A percentile compares a stretch with the other conserved stretches of the same genome.
Evolutionary conservation across 2,797 vertebrate species (phyloP).

Genomic region (Allobates femoralis): DNA sequence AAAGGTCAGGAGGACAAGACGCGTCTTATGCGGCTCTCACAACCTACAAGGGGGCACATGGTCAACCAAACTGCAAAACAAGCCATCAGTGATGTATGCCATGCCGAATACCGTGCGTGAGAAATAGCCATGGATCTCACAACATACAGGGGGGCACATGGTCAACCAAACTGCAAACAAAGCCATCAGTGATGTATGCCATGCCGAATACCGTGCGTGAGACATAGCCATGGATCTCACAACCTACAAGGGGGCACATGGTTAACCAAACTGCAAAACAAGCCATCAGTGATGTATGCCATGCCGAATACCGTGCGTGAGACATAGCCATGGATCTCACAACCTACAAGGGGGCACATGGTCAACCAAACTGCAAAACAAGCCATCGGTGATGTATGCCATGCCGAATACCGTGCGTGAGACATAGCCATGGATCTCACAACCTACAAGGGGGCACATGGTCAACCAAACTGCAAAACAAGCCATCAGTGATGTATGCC

Average conservation of each 20-base stretch:
- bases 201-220: background rate
- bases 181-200: background rate
- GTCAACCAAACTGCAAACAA: background rate
- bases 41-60: background rate
- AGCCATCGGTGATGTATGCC: background rate
- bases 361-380: background rate
- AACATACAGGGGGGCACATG: background rate
- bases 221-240: background rate
- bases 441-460: no score
- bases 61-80: background rate
- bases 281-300: background rate
- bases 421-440: background rate
- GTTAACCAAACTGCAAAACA: background rate
- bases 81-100: background rate
- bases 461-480: no score
- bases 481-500: no score
- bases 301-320: background rate
- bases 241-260: background rate
- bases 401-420: background rate
- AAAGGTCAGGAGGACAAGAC: background rate
- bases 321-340: background rate
- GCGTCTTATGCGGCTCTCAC: background rate
- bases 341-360: background rate
- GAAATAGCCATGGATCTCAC: background rate
- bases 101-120: background rate